Evolutionary conservation across 2,113 vertebrate species (phyloP), one percentile per base, ranked within the genome.

Genomic region (Phalacrocorax carbo): DNA sequence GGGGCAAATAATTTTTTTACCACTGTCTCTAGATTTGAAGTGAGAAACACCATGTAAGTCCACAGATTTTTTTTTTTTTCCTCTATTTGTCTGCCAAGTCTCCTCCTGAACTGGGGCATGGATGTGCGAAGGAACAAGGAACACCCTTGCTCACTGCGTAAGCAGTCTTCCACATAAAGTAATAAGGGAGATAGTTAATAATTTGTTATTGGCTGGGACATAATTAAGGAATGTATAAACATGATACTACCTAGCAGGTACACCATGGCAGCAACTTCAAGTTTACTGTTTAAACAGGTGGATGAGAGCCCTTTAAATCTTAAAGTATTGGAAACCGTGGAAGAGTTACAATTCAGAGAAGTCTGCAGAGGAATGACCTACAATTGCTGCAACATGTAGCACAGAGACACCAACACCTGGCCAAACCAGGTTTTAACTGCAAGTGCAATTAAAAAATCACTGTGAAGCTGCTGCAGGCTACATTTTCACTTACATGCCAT

Each of bases 401-500:
- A 5, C 61, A 68, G 25, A 48, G 23, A 70, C 51, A 64, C 6
- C 65, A 34, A 42, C 52, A 84, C 21, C 72, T 58, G 61, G 65
- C 48, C 64, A 94, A 23, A 20, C 29, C 73, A 30, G 61, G 36
- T 6, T 44, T 44, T 44, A 44, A 44, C 54, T 68, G 12, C 12
- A 66, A 70, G 22, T 17, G 29, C 54, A 71, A 83, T 65, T 54
- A 48, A 73, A 58, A 68, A 44, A 38, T 16, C 14, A 68, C 70
- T 2, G 7, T 12, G 48, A 90, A 65, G 27, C 32, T 86, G 88
- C 92, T 22, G 36, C 61, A 69, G 90, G 87, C 76, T 70, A 42
- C 1, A 1, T n/a, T 44, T 86, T 86, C 52, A 57, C 48, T 68
- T 15, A 44, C 0, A 0, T 49, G 60, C 13, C 61, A 61, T 52